A percentile compares a stretch with the other conserved stretches of the same genome.
phyloP scores from a whole-genome alignment of 2,113 vertebrate genomes.

The Oriolus oriolus region DNA sequence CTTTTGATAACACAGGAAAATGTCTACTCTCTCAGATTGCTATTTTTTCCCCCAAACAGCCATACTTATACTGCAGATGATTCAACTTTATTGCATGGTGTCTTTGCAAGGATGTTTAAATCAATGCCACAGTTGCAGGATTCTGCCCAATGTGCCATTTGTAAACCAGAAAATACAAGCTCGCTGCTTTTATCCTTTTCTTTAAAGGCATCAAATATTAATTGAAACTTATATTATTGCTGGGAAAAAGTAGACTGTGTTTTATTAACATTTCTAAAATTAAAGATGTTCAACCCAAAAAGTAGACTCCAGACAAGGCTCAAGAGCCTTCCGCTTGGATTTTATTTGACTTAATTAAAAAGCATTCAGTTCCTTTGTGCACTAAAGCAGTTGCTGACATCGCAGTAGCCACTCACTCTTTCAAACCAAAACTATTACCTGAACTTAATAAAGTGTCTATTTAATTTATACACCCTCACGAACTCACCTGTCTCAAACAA shows the following conservation, averaged over 20 bases:
- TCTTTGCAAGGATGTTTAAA: neutral
- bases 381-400: slow-evolving; percentile 45
- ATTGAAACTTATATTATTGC: slow-evolving; percentile 31
- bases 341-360: slow-evolving; percentile 66
- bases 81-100: slow-evolving; percentile 50
- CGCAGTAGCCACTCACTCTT: slow-evolving; percentile 52
- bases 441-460: slow-evolving; percentile 56
- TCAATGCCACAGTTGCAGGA: slow-evolving; percentile 27
- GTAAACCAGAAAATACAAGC: slow-evolving; percentile 60
- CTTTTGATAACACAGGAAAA: slow-evolving; percentile 25
- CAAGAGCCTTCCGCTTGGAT: neutral
- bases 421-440: slow-evolving; percentile 61
- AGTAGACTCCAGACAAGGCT: slow-evolving; percentile 12
- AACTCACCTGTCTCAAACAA: slow-evolving; percentile 43
- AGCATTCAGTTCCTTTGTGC: slow-evolving; percentile 49
- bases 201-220: slow-evolving; percentile 41
- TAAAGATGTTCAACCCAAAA: slow-evolving; percentile 30
- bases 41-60: slow-evolving; percentile 30
- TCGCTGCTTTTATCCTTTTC: neutral
- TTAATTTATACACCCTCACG: slow-evolving; percentile 43
- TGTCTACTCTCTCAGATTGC: neutral
- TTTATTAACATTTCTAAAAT: slow-evolving; percentile 52
- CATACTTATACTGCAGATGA: slow-evolving; percentile 38
- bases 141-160: slow-evolving; percentile 36
- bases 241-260: neutral